These are phyloP conservation scores for Gambusia holbrooki DNA, from an alignment of 2,113 vertebrate genomes.

Conservation along the genomic window DNA sequence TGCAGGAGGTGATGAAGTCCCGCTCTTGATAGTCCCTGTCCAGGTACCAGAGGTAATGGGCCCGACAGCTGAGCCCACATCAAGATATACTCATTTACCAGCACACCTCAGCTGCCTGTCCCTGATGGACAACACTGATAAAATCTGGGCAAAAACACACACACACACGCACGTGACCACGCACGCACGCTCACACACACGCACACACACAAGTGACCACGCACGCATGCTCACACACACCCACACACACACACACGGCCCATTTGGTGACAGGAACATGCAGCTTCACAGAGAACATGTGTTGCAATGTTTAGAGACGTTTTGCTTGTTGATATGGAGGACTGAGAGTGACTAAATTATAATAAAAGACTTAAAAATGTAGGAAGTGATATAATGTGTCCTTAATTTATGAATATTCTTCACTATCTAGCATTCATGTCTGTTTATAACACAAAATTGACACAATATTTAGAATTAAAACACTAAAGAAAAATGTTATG, in stretches of 20 bases:
- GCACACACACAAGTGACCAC: no score
- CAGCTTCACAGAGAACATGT: not conserved
- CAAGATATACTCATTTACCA: slow-evolving; percentile 10
- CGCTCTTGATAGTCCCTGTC: slow-evolving; percentile 58
- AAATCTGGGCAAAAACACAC: not conserved
- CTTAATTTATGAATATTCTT: no score
- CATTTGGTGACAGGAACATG: not conserved
- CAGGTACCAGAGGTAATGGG: slow-evolving; percentile 64
- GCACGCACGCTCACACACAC: accelerated
- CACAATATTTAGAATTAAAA: no score
- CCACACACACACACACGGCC: no score
- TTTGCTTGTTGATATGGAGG: not conserved
- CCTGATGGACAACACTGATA: slow-evolving; percentile 31
- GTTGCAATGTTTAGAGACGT: not conserved
- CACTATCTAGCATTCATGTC: no score
- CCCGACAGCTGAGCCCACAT: slow-evolving; percentile 59
- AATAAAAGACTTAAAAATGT: not conserved
- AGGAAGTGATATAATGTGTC: no score
- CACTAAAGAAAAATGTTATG: no score
- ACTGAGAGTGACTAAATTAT: not conserved
- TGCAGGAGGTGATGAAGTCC: slow-evolving; percentile 42
- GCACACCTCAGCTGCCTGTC: not conserved
- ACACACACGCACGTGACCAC: not conserved
- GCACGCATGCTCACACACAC: no score
- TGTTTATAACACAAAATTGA: no score